A percentile compares a stretch with the other conserved stretches of the same genome.
Conservation (phyloP, 2,888 invertebrate species). For the Phania funesta region DNA sequence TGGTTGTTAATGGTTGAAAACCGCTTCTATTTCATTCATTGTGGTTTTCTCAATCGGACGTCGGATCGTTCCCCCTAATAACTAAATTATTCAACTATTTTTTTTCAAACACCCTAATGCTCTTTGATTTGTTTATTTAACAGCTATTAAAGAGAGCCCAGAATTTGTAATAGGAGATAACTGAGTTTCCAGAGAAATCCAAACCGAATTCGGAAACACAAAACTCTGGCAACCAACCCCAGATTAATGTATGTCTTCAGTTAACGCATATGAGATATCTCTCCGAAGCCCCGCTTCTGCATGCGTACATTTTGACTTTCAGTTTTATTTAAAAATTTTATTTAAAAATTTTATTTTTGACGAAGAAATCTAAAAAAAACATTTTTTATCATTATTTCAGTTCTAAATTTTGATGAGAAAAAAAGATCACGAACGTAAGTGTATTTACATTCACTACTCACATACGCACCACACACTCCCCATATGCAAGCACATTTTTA, state of each 20-base stretch:
- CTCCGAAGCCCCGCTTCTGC: no score
- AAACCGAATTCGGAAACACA: no score
- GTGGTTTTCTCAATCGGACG: no score
- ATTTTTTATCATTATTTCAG: not conserved
- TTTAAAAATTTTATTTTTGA: not conserved
- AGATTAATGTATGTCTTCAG: no score
- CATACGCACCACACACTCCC: not conserved
- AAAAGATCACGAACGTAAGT: not conserved
- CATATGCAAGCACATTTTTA: not conserved
- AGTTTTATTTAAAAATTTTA: no score
- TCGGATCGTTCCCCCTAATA: no score
- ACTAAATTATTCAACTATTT: no score
- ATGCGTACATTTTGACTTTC: no score
- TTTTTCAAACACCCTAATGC: not conserved
- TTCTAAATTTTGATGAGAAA: not conserved
- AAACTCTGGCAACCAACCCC: no score
- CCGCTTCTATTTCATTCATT: no score
- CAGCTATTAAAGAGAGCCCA: not conserved
- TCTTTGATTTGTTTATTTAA: conserved; percentile 17
- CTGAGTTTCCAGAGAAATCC: not conserved
- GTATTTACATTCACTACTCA: not conserved
- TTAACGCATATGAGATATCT: no score
- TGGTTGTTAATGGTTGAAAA: no score
- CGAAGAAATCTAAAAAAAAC: not conserved
- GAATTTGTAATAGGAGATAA: not conserved